phyloP scores from a whole-genome alignment of 2,113 vertebrate genomes.

The Heterocephalus glaber region DNA sequence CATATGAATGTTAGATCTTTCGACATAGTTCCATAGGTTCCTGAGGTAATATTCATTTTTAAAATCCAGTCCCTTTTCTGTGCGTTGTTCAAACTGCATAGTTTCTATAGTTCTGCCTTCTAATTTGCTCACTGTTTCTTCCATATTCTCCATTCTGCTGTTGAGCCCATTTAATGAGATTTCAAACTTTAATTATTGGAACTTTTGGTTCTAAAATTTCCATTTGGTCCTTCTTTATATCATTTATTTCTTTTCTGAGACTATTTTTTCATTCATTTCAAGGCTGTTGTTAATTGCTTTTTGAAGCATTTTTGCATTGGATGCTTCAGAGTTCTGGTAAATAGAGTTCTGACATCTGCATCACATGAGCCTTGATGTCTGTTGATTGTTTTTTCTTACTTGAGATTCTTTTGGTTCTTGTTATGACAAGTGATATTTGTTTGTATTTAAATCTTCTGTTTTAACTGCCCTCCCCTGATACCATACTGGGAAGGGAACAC shows the following conservation, averaged over 20 bases:
- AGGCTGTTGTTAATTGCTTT: constrained; percentile 31
- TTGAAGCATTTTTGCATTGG: constrained; percentile 40
- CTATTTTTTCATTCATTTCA: constrained; percentile 33
- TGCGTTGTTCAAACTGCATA: background rate
- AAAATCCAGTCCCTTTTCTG: background rate
- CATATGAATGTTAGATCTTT: background rate
- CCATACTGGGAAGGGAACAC: background rate
- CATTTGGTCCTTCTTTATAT: constrained; percentile 38
- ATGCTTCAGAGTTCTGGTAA: constrained; percentile 45
- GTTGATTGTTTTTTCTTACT: constrained; percentile 8
- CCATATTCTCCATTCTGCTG: background rate
- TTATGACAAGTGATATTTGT: constrained; percentile 33
- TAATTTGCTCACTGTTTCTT: background rate
- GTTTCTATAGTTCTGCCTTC: background rate
- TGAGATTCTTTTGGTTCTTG: constrained; percentile 37
- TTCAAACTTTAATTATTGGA: background rate
- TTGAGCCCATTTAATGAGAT: background rate
- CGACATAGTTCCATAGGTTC: background rate
- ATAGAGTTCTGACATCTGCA: constrained; percentile 2
- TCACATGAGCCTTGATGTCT: background rate
- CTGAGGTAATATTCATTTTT: background rate
- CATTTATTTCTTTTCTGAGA: constrained; percentile 21
- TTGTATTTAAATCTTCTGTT: constrained; percentile 52
- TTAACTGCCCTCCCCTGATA: background rate
- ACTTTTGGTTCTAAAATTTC: constrained; percentile 49